Conservation (phyloP, 2,797 vertebrate genomes). For the Chaetophractus vellerosus region DNA sequence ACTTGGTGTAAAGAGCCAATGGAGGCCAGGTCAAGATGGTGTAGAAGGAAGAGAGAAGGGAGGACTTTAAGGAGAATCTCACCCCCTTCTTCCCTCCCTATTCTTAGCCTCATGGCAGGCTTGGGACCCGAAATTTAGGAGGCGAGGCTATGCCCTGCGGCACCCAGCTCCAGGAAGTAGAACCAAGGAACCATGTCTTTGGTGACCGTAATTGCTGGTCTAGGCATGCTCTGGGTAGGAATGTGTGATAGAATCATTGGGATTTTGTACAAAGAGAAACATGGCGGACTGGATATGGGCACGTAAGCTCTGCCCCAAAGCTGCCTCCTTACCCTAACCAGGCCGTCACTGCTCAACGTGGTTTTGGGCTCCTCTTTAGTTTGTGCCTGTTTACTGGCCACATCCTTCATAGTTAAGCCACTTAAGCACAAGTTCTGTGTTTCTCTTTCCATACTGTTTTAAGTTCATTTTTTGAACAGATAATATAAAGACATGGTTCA, state of each 20-base stretch:
- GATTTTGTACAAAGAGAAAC: neutral
- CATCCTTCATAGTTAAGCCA: conserved; percentile 49
- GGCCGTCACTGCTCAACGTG: neutral
- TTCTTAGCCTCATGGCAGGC: neutral
- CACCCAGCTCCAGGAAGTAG: neutral
- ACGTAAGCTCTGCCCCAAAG: accelerated
- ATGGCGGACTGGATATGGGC: accelerated
- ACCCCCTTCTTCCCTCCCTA: neutral
- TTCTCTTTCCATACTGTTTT: conserved; percentile 64
- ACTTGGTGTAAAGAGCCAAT: neutral
- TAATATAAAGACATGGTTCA: neutral
- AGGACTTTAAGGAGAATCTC: neutral
- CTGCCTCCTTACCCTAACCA: accelerated
- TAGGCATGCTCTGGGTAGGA: neutral
- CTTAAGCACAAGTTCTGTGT: conserved; percentile 53
- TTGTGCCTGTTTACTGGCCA: conserved; percentile 30
- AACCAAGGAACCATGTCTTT: neutral
- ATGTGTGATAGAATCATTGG: accelerated
- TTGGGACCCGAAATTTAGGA: neutral
- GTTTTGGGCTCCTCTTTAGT: neutral
- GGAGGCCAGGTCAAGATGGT: neutral
- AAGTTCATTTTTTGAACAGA: conserved; percentile 14
- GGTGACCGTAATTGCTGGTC: neutral
- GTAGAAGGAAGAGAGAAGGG: neutral
- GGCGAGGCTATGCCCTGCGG: neutral